A percentile compares a stretch with the other conserved stretches of the same genome.
These are phyloP conservation scores for Galeruca laticollis DNA, from an alignment of 2,888 invertebrate genomes.

Conservation along the genomic window DNA sequence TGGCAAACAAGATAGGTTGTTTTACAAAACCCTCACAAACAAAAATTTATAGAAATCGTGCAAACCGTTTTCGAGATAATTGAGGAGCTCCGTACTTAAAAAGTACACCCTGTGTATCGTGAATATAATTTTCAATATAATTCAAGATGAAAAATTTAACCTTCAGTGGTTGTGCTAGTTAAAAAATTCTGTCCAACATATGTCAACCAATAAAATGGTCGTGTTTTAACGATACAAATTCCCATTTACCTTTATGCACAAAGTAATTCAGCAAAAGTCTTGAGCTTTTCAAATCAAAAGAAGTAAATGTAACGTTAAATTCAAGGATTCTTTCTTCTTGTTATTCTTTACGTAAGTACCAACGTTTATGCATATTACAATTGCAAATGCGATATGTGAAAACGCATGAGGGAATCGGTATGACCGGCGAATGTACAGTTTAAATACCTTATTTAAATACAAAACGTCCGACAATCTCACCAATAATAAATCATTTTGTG, in stretches of 20 bases:
- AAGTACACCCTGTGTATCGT: too few relatives aligned
- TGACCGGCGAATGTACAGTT: conserved; percentile 21
- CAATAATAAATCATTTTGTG: conserved; percentile 30
- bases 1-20: too few relatives aligned
- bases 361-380: conserved; percentile 1
- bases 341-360: not conserved
- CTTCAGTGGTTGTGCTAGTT: too few relatives aligned
- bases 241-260: not conserved
- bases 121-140: too few relatives aligned
- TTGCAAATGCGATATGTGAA: conserved; percentile 16
- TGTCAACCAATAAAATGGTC: too few relatives aligned
- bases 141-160: too few relatives aligned
- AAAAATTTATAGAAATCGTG: too few relatives aligned
- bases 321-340: not conserved
- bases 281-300: not conserved
- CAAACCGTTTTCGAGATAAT: too few relatives aligned
- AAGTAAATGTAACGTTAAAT: not conserved
- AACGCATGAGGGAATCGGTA: not conserved
- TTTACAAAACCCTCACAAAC: too few relatives aligned
- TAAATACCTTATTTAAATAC: conserved; percentile 43
- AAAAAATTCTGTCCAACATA: too few relatives aligned
- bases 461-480: conserved; percentile 29
- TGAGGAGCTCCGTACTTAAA: too few relatives aligned
- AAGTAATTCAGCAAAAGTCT: not conserved
- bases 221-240: not conserved